Base-by-base conservation (phyloP, 2,888 invertebrate species). In the Acholoe squamosa region DNA sequence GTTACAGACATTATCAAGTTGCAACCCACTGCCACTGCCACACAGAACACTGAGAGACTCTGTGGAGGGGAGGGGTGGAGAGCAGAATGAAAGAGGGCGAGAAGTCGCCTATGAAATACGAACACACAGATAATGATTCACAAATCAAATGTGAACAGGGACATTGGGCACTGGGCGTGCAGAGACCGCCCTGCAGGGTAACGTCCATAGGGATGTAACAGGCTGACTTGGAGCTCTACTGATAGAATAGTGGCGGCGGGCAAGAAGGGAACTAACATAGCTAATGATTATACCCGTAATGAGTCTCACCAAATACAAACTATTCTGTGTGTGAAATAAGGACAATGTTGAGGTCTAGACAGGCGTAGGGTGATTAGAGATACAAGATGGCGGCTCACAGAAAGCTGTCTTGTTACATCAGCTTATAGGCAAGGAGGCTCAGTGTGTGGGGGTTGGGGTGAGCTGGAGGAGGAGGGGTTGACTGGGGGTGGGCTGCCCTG, bases 91-190 rank as follows among this genome's bases (percentile, higher is more conserved):
- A 61, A 19, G 19, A 61, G 61, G 22, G 19, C 61, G 61, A n/a
- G 22, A n/a, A 61, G 61, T 19, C 19, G 61, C 22, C 61, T n/a
- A 61, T 61, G 61, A 61, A 61, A 61, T 61, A 61, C 22, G 61
- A 61, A 61, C 61, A 61, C 61, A 61, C 61, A 76, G 76, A 76
- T 76, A 76, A 76, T 76, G 76, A 76, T 76, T 76, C 76, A 76
- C 76, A 76, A 76, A 76, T 76, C 76, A 76, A 76, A 76, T 76
- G 76, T 28, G 25, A 14, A 76, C 76, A 76, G n/a, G 1, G 16
- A 16, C n/a, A 61, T 61, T 22, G 25, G 61, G 3, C 61, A 25
- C 22, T 61, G 61, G 61, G n/a, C n/a, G 25, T 25, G 25, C 25
- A 22, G 61, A 5, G 61, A n/a, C n/a, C 61, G 61, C 25, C 61